phyloP scores from a whole-genome alignment of 2,888 invertebrate genomes.

The Hipparchia semele region DNA sequence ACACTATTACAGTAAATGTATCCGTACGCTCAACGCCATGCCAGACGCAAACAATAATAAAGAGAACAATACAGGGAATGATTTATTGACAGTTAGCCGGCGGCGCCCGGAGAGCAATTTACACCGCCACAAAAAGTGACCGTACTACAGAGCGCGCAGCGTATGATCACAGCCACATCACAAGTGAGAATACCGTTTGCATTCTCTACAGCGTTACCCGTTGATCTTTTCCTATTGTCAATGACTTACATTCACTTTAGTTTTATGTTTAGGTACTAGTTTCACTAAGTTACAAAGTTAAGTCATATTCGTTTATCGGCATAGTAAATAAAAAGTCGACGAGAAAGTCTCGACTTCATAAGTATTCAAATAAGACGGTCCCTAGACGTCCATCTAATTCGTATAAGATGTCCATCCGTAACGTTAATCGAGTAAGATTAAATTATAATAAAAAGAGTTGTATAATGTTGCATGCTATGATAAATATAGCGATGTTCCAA shows the following conservation, averaged over 20 bases:
- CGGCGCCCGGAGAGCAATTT: constrained; percentile 62
- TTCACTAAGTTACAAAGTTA: too few relatives aligned
- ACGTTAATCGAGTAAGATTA: too few relatives aligned
- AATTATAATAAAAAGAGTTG: too few relatives aligned
- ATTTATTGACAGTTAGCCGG: constrained; percentile 64
- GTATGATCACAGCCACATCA: constrained; percentile 38
- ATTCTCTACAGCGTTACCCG: constrained; percentile 11
- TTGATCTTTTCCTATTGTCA: constrained; percentile 1
- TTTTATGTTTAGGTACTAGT: not conserved
- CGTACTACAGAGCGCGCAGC: constrained; percentile 19
- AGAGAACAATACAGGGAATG: constrained; percentile 53
- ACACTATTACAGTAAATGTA: constrained; percentile 20
- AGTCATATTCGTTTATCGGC: too few relatives aligned
- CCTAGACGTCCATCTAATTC: too few relatives aligned
- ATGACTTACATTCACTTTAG: constrained; percentile 5
- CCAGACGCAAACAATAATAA: constrained; percentile 36
- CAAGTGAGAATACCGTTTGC: constrained; percentile 26
- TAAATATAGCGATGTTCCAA: too few relatives aligned
- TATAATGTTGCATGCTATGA: too few relatives aligned
- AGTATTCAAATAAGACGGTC: too few relatives aligned
- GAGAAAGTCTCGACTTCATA: too few relatives aligned
- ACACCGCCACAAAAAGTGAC: constrained; percentile 60
- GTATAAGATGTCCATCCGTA: too few relatives aligned
- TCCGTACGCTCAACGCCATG: constrained; percentile 24
- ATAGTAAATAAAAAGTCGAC: too few relatives aligned